Evolutionary conservation across 2,113 vertebrate species (phyloP).

Genomic region (Triplophysa rosa): DNA sequence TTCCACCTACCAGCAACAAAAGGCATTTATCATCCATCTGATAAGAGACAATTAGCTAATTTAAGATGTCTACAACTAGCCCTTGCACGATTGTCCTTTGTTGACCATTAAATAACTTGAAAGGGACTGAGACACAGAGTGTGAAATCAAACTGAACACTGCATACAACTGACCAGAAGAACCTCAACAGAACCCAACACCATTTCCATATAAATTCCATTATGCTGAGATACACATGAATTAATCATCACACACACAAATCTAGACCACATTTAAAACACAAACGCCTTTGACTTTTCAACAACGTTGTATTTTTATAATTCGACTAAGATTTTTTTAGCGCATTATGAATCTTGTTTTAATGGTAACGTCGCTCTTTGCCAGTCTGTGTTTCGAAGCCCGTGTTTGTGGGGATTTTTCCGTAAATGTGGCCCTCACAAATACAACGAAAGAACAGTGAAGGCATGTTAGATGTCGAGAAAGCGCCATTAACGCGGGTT

Average conservation of each 20-base stretch:
- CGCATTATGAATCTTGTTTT: background rate
- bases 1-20: conserved; percentile 63
- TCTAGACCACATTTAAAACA: background rate
- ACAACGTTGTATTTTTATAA: too few relatives aligned
- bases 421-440: background rate
- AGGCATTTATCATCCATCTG: conserved; percentile 68
- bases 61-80: conserved; percentile 57
- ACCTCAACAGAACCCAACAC: background rate
- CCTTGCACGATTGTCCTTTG: conserved; percentile 61
- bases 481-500: background rate
- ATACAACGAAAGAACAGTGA: background rate
- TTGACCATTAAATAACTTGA: conserved; percentile 59
- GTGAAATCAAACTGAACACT: conserved; percentile 6
- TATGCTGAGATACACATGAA: background rate
- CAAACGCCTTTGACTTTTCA: background rate
- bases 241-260: background rate
- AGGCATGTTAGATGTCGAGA: conserved; percentile 19
- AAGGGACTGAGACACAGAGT: conserved; percentile 60
- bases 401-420: background rate
- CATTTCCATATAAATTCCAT: background rate
- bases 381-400: background rate
- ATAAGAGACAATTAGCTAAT: conserved; percentile 67
- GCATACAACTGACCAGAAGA: background rate
- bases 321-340: too few relatives aligned
- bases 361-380: background rate